These are phyloP conservation scores for Sciurus niger DNA, from an alignment of 2,113 vertebrate species.

Conservation along the genomic window DNA sequence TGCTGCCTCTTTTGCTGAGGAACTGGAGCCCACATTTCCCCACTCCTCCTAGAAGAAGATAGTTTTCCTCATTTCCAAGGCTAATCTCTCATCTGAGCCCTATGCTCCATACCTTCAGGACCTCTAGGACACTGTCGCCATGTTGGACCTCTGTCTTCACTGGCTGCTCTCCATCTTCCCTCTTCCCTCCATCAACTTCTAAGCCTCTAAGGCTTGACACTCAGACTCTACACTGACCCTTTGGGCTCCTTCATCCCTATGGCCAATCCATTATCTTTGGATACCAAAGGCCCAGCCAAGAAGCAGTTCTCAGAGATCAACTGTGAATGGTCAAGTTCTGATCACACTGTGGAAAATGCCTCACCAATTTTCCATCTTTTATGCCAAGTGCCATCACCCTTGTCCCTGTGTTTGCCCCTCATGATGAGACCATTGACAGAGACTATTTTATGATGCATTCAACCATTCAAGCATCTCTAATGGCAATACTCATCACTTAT, in stretches of 20 bases:
- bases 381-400: background rate
- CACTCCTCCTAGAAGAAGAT: background rate
- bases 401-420: background rate
- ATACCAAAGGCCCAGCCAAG: background rate
- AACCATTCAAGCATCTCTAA: background rate
- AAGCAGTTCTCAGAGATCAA: background rate
- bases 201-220: background rate
- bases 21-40: background rate
- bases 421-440: background rate
- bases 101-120: background rate
- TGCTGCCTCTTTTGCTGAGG: background rate
- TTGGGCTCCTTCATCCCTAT: background rate
- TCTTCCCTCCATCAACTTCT: background rate
- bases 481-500: background rate
- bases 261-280: background rate
- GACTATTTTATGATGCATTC: background rate
- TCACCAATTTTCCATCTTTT: too few species aligned
- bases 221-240: background rate
- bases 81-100: background rate
- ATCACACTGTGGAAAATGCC: too few species aligned
- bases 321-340: background rate
- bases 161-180: background rate
- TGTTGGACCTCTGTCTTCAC: background rate
- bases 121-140: too few species aligned
- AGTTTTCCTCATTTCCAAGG: background rate